A percentile compares a stretch with the other conserved stretches of the same genome.
phyloP scores from a whole-genome alignment of 2,888 invertebrate species.

The Drosophila greeni region DNA sequence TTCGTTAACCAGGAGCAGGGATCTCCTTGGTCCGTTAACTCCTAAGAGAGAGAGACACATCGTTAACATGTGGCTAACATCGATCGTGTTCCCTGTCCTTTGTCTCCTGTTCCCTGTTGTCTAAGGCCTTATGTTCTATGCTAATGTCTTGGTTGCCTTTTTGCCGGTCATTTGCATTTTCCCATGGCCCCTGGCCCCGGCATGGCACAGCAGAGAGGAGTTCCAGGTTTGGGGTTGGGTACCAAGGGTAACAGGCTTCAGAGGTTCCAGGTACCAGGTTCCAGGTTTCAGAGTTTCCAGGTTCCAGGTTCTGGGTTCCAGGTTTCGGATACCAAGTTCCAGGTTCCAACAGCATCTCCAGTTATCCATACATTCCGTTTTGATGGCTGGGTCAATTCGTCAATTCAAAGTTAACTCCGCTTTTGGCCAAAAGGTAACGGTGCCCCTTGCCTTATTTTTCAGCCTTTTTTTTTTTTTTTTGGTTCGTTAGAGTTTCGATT shows the following conservation, averaged over 20 bases:
- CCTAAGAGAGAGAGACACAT: not conserved
- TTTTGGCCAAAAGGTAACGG: slow-evolving; percentile 48
- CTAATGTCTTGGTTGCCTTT: slow-evolving; percentile 38
- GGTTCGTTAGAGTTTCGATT: slow-evolving; percentile 4
- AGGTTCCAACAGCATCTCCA: slow-evolving; percentile 20
- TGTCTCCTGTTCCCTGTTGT: not conserved
- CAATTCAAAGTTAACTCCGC: slow-evolving; percentile 52
- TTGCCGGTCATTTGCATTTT: slow-evolving; percentile 59
- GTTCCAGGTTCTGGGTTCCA: slow-evolving; percentile 14
- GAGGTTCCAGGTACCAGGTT: not conserved
- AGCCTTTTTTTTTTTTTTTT: not conserved
- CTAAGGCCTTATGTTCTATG: slow-evolving; percentile 35
- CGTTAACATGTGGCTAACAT: slow-evolving; percentile 24
- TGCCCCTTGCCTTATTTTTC: slow-evolving; percentile 20
- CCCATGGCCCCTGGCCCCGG: slow-evolving; percentile 38
- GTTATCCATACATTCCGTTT: slow-evolving; percentile 23
- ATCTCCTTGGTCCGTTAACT: not conserved
- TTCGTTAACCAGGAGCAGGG: slow-evolving; percentile 6
- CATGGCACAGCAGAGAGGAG: slow-evolving; percentile 5
- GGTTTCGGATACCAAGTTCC: not conserved
- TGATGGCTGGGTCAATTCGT: slow-evolving; percentile 63
- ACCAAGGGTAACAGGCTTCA: slow-evolving; percentile 23
- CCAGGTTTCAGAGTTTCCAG: slow-evolving; percentile 7
- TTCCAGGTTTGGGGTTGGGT: not conserved
- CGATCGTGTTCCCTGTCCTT: not conserved